Conservation (phyloP, 2,113 vertebrate species). For the Pristiophorus japonicus region DNA sequence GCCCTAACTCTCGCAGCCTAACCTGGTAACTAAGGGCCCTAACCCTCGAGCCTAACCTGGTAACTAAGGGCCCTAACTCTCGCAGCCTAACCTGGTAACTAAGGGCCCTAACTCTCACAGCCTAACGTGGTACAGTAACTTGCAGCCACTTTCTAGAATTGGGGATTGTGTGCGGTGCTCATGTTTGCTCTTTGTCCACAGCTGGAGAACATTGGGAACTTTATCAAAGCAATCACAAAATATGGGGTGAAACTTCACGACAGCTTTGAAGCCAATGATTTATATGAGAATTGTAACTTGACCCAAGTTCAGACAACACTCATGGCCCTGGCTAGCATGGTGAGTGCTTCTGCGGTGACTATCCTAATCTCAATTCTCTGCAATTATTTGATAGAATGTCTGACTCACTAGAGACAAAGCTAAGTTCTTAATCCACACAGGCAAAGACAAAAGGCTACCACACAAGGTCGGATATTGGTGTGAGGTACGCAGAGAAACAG, state of each 20-base stretch:
- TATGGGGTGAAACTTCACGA: constrained; percentile 81
- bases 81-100: too few species aligned
- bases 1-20: background rate
- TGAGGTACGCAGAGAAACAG: constrained; percentile 83
- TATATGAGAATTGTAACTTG: constrained; percentile 87
- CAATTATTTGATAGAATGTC: background rate
- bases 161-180: background rate
- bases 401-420: background rate
- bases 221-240: constrained; percentile 76
- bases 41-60: background rate
- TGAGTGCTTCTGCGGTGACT: constrained; percentile 51
- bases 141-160: background rate
- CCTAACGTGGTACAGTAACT: background rate
- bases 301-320: constrained; percentile 88
- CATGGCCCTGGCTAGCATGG: constrained; percentile 81
- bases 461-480: constrained; percentile 73
- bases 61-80: background rate
- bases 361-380: background rate
- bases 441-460: constrained; percentile 82
- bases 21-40: background rate
- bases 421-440: constrained; percentile 48
- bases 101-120: background rate
- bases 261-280: constrained; percentile 88
- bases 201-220: constrained; percentile 92
- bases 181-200: constrained; percentile 45